Conservation (phyloP, 2,888 invertebrate genomes). For the Thecocarcelia acutangulata region DNA sequence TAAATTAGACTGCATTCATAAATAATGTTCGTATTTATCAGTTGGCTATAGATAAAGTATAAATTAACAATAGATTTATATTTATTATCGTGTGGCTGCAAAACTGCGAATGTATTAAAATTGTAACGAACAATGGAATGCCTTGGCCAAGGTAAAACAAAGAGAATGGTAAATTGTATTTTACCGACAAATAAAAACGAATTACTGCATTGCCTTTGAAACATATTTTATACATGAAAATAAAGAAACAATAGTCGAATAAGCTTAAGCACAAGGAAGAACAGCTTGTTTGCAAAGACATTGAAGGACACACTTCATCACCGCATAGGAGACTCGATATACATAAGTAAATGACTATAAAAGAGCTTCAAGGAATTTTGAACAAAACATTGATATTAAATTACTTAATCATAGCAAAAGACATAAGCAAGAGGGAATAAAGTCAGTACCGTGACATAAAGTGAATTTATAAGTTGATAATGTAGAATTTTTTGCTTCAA, state of each 20-base stretch:
- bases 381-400: too few species aligned
- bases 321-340: too few species aligned
- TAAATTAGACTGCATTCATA: slow-evolving; percentile 68
- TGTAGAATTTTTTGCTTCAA: too few species aligned
- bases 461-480: too few species aligned
- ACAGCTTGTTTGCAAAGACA: too few species aligned
- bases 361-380: too few species aligned
- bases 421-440: too few species aligned
- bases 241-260: slow-evolving; percentile 1
- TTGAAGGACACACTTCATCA: too few species aligned
- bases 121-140: slow-evolving; percentile 29
- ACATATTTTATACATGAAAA: slow-evolving; percentile 2
- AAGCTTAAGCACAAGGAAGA: background rate
- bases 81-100: slow-evolving; percentile 38
- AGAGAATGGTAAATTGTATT: background rate
- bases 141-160: slow-evolving; percentile 46
- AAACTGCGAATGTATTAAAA: background rate
- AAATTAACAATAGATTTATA: slow-evolving; percentile 66
- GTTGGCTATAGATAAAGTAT: slow-evolving; percentile 65
- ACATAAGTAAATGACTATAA: too few species aligned
- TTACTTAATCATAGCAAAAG: too few species aligned
- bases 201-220: slow-evolving; percentile 41
- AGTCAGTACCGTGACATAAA: too few species aligned
- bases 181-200: slow-evolving; percentile 37
- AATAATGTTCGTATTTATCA: slow-evolving; percentile 67